A percentile compares a stretch with the other conserved stretches of the same genome.
These are phyloP conservation scores for Poecilobothrus nobilitatus DNA, from an alignment of 2,888 invertebrate genomes.

Conservation along the genomic window DNA sequence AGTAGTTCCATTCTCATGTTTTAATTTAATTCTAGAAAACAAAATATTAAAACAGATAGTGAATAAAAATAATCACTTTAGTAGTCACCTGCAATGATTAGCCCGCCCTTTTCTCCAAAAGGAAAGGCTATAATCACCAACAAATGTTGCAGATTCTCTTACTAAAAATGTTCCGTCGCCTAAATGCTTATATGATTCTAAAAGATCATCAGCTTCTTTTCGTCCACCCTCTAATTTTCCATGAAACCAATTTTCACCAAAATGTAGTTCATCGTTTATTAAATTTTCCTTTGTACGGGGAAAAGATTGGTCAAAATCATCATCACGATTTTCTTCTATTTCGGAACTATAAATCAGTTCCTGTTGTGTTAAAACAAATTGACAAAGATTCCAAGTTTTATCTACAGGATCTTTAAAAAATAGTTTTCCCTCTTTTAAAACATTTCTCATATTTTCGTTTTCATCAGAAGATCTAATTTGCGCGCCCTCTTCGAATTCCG, in stretches of 20 bases:
- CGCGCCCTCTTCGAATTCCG: slow-evolving; percentile 65
- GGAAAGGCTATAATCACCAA: slow-evolving; percentile 90
- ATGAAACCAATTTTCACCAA: slow-evolving; percentile 90
- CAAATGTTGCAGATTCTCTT: slow-evolving; percentile 88
- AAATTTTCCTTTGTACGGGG: slow-evolving; percentile 53
- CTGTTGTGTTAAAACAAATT: slow-evolving; percentile 81
- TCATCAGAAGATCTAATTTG: slow-evolving; percentile 43
- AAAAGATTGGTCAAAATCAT: slow-evolving; percentile 47
- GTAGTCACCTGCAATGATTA: slow-evolving; percentile 61
- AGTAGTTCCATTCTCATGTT: slow-evolving; percentile 78
- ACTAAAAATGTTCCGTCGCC: slow-evolving; percentile 91
- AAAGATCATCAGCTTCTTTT: slow-evolving; percentile 60
- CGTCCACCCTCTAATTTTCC: slow-evolving; percentile 73
- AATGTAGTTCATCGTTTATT: slow-evolving; percentile 81
- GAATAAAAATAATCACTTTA: not conserved
- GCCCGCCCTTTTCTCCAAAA: slow-evolving; percentile 86
- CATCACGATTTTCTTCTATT: slow-evolving; percentile 53
- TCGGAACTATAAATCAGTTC: slow-evolving; percentile 69
- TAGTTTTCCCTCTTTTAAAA: slow-evolving; percentile 82
- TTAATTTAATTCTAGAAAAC: slow-evolving; percentile 63
- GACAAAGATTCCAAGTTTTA: slow-evolving; percentile 86
- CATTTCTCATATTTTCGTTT: slow-evolving; percentile 70
- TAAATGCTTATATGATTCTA: slow-evolving; percentile 67
- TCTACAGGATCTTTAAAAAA: slow-evolving; percentile 83
- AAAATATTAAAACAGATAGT: not conserved